Evolutionary conservation across 2,888 invertebrate genomes (phyloP).

Genomic region (Xestobium rufovillosum): DNA sequence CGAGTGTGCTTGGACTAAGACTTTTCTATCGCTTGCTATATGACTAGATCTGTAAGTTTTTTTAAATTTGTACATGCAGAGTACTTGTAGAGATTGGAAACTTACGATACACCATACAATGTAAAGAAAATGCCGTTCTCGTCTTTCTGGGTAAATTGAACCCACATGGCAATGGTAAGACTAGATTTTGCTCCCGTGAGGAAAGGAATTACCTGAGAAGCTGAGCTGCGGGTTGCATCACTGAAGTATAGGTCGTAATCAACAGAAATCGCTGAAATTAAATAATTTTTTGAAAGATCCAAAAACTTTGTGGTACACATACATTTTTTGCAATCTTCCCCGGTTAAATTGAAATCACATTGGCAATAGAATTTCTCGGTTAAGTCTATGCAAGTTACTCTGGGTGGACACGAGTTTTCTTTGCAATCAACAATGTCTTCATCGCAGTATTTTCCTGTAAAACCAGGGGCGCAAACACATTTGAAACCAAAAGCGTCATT

Average conservation of each 20-base stretch:
- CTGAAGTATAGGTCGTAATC: constrained; percentile 96
- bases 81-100: constrained; percentile 12
- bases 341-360: constrained; percentile 94
- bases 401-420: constrained; percentile 89
- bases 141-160: constrained; percentile 85
- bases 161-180: constrained; percentile 91
- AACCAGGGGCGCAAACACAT: constrained; percentile 79
- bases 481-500: constrained; percentile 80
- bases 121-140: constrained; percentile 93
- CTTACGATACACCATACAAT: constrained; percentile 78
- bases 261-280: constrained; percentile 82
- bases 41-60: constrained; percentile 60
- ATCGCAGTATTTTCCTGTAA: constrained; percentile 73
- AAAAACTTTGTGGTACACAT: constrained; percentile 36
- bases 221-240: constrained; percentile 82
- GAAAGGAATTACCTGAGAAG: constrained; percentile 89
- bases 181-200: constrained; percentile 68
- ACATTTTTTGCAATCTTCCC: constrained; percentile 95
- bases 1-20: constrained; percentile 86
- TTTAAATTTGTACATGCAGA: constrained; percentile 4
- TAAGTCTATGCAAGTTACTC: constrained; percentile 85
- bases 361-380: constrained; percentile 90
- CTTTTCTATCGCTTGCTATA: constrained; percentile 65
- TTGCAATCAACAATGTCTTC: constrained; percentile 87
- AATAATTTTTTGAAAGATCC: constrained; percentile 19